A percentile compares a stretch with the other conserved stretches of the same genome.
These are phyloP conservation scores for Chlamydotis undulata DNA, from an alignment of 2,113 vertebrate species.

Conservation along the genomic window DNA sequence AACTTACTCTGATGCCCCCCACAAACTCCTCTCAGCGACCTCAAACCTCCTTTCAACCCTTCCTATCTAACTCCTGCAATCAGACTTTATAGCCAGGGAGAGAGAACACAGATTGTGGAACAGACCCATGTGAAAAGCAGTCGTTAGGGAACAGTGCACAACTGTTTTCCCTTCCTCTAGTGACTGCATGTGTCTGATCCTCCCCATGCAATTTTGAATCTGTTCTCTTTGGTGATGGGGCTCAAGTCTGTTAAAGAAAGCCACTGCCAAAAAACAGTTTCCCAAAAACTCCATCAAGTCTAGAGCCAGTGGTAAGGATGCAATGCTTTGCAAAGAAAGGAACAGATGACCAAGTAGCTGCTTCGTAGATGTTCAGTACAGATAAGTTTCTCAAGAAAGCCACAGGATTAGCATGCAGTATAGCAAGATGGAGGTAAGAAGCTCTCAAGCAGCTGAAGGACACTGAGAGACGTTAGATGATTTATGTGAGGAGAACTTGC, in stretches of 20 bases:
- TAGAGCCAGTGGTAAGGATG: not conserved
- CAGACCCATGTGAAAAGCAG: not conserved
- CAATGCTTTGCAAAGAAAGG: not conserved
- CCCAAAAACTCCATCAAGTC: not conserved
- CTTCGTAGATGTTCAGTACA: not conserved
- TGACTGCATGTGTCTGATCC: not conserved
- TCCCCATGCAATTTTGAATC: not conserved
- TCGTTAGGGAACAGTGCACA: not conserved
- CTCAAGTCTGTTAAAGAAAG: not conserved
- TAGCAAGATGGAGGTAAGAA: not conserved
- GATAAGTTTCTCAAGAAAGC: not conserved
- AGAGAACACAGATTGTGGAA: not conserved
- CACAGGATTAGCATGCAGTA: not conserved
- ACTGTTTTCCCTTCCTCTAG: not conserved
- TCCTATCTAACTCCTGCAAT: not conserved
- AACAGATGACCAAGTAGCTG: not conserved
- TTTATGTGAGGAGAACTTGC: not conserved
- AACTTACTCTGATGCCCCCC: not conserved
- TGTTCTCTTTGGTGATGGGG: not conserved
- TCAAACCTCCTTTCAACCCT: not conserved
- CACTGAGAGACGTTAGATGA: not conserved
- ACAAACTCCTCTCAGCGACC: not conserved
- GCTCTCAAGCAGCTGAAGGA: not conserved
- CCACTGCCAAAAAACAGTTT: not conserved
- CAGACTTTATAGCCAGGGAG: not conserved